phyloP scores from a whole-genome alignment of 2,113 vertebrate genomes.

The Mungos mungo region DNA sequence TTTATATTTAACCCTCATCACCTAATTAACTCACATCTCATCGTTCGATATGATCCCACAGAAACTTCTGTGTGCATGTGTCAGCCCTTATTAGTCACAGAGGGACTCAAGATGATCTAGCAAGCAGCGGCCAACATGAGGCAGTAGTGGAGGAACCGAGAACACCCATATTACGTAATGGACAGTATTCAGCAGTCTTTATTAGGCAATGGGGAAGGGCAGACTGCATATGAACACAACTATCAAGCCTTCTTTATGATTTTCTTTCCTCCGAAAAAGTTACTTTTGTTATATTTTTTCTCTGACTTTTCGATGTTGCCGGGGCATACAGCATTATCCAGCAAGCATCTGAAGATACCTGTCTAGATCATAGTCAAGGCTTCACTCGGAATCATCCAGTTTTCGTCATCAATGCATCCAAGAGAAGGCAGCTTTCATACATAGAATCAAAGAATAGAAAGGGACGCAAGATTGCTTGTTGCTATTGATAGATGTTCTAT shows the following conservation, averaged over 20 bases:
- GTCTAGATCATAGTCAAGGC: neutral
- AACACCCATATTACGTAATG: neutral
- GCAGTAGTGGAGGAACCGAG: neutral
- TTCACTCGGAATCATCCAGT: neutral
- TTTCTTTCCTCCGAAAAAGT: neutral
- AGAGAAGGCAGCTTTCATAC: neutral
- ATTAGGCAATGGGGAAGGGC: neutral
- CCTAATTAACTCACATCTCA: neutral
- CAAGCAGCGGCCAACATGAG: neutral
- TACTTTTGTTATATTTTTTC: neutral
- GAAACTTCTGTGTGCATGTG: neutral
- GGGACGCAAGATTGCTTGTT: neutral
- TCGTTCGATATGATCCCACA: neutral
- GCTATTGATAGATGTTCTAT: neutral
- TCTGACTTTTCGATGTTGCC: neutral
- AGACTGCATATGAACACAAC: neutral
- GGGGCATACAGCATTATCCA: neutral
- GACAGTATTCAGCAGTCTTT: neutral
- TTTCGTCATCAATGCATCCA: neutral
- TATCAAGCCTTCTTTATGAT: neutral
- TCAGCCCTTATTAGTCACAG: neutral
- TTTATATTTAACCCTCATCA: neutral
- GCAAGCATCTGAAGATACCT: neutral
- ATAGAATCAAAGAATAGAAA: neutral
- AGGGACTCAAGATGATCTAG: neutral